phyloP scores from a whole-genome alignment of 2,888 invertebrate genomes.

The Monopis laevigella region DNA sequence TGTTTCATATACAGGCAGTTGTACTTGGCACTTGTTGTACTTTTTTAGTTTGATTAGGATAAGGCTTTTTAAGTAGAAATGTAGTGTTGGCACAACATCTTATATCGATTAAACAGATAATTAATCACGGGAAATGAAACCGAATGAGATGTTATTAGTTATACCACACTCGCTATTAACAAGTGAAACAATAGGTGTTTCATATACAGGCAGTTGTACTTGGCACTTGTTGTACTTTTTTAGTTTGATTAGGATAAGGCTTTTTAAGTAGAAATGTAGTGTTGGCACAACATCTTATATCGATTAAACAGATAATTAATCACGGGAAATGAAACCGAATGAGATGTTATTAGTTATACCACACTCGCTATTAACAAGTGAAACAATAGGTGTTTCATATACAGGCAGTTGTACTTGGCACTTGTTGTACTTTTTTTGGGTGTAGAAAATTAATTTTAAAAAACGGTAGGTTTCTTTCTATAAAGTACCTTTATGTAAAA shows the following conservation, averaged over 20 bases:
- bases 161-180: conserved; percentile 63
- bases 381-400: conserved; percentile 46
- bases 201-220: conserved; percentile 39
- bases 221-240: no score
- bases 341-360: conserved; percentile 68
- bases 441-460: no score
- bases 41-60: conserved; percentile 2
- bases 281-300: conserved; percentile 68
- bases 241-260: conserved; percentile 11
- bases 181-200: conserved; percentile 56
- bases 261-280: conserved; percentile 48
- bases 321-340: conserved; percentile 66
- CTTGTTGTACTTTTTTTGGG: not conserved
- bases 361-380: conserved; percentile 64
- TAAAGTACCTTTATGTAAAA: no score
- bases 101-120: conserved; percentile 68
- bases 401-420: no score
- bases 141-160: conserved; percentile 69
- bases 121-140: conserved; percentile 67
- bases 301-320: conserved; percentile 69
- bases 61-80: conserved; percentile 36
- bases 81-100: conserved; percentile 67
- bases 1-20: conserved; percentile 35
- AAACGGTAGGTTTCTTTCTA: no score
- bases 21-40: no score